phyloP scores from a whole-genome alignment of 64 coral and sea anemone genomes.

The Pocillopora damicornis region DNA sequence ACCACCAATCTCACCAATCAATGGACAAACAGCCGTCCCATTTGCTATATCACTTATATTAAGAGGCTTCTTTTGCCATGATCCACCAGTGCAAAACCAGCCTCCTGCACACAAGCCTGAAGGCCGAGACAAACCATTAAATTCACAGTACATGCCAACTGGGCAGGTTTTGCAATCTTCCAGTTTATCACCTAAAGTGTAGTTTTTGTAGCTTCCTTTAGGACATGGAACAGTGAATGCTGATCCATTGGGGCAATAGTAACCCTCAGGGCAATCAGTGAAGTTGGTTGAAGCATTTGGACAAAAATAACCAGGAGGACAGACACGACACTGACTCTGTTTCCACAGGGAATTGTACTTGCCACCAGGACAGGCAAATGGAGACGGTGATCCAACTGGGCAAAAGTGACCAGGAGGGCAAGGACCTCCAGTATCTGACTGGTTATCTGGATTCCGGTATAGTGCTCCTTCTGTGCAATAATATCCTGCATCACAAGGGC shows the following conservation, averaged over 20 bases:
- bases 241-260: constrained; percentile 86
- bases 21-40: constrained; percentile 72
- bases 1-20: constrained; percentile 92
- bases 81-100: constrained; percentile 94
- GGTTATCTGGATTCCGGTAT: constrained; percentile 71
- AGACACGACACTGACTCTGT: constrained; percentile 68
- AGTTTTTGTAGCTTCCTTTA: constrained; percentile 93
- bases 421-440: constrained; percentile 75
- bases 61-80: constrained; percentile 84
- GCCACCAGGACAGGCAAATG: constrained; percentile 72
- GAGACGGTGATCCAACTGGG: constrained; percentile 69
- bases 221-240: constrained; percentile 66
- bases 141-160: constrained; percentile 76
- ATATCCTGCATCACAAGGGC: constrained; percentile 83
- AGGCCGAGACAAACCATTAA: constrained; percentile 62
- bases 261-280: constrained; percentile 72
- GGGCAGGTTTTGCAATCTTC: constrained; percentile 90
- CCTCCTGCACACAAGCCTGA: constrained; percentile 78
- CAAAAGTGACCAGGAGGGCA: constrained; percentile 88
- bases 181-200: constrained; percentile 63
- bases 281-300: constrained; percentile 87
- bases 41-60: constrained; percentile 73
- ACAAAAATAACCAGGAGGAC: constrained; percentile 89
- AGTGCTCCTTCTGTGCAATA: constrained; percentile 68
- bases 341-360: constrained; percentile 80